These are phyloP conservation scores for Ceyx cyanopectus DNA, from an alignment of 2,113 vertebrate genomes.

Conservation along the genomic window DNA sequence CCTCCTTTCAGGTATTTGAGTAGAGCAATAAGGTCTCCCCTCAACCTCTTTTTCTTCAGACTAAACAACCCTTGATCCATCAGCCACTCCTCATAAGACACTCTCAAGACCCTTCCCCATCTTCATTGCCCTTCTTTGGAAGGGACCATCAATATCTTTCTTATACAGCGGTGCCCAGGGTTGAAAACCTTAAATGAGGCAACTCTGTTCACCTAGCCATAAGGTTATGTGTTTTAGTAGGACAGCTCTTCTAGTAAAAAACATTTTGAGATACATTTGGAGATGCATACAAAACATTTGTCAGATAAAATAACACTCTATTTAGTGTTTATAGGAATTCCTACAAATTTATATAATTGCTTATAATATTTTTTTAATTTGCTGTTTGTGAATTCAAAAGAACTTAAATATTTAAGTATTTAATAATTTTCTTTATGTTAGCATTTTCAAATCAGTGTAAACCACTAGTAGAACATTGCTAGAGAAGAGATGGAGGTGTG, in stretches of 20 bases:
- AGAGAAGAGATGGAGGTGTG: not conserved
- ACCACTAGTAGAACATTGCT: not conserved
- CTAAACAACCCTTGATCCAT: too few species aligned
- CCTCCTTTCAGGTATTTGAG: too few species aligned
- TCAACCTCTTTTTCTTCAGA: too few species aligned
- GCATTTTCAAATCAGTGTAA: not conserved
- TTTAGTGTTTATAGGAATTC: not conserved
- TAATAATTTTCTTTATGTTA: not conserved
- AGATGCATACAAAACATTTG: too few species aligned
- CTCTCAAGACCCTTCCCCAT: too few species aligned
- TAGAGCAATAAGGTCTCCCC: too few species aligned
- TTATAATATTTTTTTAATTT: not conserved
- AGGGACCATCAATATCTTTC: too few species aligned
- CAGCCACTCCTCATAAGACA: too few species aligned
- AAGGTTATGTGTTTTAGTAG: not conserved
- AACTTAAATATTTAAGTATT: not conserved
- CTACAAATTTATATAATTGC: not conserved
- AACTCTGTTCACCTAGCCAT: not conserved
- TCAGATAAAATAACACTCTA: not conserved
- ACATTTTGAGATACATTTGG: not conserved
- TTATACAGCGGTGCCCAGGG: too few species aligned
- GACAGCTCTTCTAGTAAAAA: not conserved
- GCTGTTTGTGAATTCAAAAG: not conserved
- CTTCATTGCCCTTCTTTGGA: too few species aligned
- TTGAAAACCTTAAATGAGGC: not conserved